Evolutionary conservation across 2,113 vertebrate genomes (phyloP).

Genomic region (Plestiodon gilberti): DNA sequence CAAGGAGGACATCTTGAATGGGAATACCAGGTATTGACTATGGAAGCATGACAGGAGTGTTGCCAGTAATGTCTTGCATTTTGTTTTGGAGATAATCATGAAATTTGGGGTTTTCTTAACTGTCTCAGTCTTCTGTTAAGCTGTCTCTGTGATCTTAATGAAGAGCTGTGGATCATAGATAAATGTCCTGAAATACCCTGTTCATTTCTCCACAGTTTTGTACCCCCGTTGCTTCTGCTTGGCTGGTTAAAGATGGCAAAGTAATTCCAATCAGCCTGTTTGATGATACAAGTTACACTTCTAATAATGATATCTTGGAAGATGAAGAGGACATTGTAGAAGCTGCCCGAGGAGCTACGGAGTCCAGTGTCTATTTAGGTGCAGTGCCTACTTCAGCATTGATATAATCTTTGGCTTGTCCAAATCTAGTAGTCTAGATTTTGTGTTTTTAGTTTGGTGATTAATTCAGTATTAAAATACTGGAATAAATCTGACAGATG

Average conservation of each 20-base stretch:
- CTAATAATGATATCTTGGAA: slow-evolving; percentile 76
- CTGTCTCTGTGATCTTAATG: background rate
- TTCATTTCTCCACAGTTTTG: slow-evolving; percentile 84
- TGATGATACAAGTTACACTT: slow-evolving; percentile 89
- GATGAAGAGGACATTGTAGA: slow-evolving; percentile 89
- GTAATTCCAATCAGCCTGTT: slow-evolving; percentile 95
- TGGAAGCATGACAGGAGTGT: background rate
- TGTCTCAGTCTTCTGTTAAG: background rate
- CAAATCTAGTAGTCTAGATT: background rate
- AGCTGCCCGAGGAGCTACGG: slow-evolving; percentile 84
- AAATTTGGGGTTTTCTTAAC: background rate
- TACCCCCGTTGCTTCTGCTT: slow-evolving; percentile 95
- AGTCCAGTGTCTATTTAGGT: slow-evolving; percentile 97
- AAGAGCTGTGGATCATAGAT: background rate
- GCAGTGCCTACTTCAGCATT: background rate
- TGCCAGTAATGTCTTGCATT: background rate
- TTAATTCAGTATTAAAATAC: background rate
- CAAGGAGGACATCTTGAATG: slow-evolving; percentile 89
- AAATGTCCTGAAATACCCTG: background rate
- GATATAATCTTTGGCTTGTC: background rate
- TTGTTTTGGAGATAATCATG: slow-evolving; percentile 5
- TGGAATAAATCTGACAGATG: background rate
- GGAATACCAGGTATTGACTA: slow-evolving; percentile 90
- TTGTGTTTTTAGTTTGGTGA: background rate
- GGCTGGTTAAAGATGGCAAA: slow-evolving; percentile 92